Evolutionary conservation across 2,113 vertebrate species (phyloP).

Genomic region (Himantopus leucocephalus): DNA sequence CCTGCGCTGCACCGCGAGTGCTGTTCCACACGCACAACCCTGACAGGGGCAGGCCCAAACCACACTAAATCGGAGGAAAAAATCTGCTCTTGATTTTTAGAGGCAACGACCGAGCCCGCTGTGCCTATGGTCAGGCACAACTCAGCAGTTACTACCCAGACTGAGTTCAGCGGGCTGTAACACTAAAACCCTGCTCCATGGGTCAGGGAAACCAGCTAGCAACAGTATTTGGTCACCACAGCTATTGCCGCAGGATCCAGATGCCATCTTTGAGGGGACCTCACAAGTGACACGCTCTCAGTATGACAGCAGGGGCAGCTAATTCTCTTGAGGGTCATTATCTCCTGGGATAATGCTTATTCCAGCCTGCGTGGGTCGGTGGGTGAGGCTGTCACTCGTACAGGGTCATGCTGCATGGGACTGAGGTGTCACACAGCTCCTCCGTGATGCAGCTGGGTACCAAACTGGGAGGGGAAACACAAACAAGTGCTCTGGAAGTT

Average conservation of each 20-base stretch:
- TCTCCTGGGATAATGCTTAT: neutral
- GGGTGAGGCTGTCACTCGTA: neutral
- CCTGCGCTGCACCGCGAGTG: neutral
- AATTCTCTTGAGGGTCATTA: neutral
- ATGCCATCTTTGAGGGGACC: neutral
- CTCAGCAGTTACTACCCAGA: too few species aligned
- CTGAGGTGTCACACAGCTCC: accelerated
- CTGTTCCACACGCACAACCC: too few species aligned
- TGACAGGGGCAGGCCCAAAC: neutral
- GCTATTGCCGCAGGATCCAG: neutral
- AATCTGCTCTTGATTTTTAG: neutral
- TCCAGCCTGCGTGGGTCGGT: neutral
- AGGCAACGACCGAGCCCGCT: neutral
- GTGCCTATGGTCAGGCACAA: neutral
- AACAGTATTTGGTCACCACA: neutral
- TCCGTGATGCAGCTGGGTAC: neutral
- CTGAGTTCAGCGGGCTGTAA: too few species aligned
- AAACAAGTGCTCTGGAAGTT: neutral
- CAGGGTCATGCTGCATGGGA: accelerated
- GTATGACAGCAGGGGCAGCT: neutral
- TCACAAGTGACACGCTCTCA: accelerated
- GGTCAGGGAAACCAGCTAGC: too few species aligned
- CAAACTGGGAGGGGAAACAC: neutral
- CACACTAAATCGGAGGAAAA: neutral
- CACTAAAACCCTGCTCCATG: neutral